Conservation (phyloP, 2,888 invertebrate species). For the Timandra comae region DNA sequence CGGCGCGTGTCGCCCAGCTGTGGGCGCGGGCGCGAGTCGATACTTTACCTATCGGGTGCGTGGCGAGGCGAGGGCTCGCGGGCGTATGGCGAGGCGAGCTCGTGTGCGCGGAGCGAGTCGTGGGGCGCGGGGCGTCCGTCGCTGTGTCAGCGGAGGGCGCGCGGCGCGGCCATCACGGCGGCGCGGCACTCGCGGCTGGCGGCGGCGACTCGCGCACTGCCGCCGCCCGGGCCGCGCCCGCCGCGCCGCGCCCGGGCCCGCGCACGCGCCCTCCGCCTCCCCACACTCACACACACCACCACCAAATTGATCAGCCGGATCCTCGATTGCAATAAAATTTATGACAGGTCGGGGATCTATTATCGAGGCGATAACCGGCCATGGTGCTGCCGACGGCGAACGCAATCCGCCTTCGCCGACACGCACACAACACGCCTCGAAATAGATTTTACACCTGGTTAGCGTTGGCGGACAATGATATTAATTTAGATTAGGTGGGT, state of each 20-base stretch:
- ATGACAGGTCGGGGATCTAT: slow-evolving; percentile 70
- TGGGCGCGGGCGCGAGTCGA: slow-evolving; percentile 7
- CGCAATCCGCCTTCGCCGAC: slow-evolving; percentile 22
- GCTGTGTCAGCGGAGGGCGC: slow-evolving; percentile 55
- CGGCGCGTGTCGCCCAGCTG: slow-evolving; percentile 3
- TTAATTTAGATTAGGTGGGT: too few relatives aligned
- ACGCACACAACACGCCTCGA: slow-evolving; percentile 29
- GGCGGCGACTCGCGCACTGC: slow-evolving; percentile 62
- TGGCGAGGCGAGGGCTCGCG: slow-evolving; percentile 34
- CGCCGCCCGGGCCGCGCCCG: slow-evolving; percentile 39
- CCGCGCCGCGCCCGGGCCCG: slow-evolving; percentile 32
- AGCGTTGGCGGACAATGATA: not conserved
- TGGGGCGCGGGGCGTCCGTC: slow-evolving; percentile 30
- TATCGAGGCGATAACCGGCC: slow-evolving; percentile 54
- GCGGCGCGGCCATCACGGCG: slow-evolving; percentile 67
- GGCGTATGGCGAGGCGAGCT: slow-evolving; percentile 14
- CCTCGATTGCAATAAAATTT: slow-evolving; percentile 71
- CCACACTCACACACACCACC: slow-evolving; percentile 27
- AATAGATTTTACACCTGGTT: slow-evolving; percentile 1
- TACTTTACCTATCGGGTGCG: slow-evolving; percentile 8
- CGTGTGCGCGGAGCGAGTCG: slow-evolving; percentile 29
- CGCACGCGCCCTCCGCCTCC: slow-evolving; percentile 21
- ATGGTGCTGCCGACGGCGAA: slow-evolving; percentile 28
- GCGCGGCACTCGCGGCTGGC: slow-evolving; percentile 59
- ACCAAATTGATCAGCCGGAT: slow-evolving; percentile 68